These are phyloP conservation scores for Amblyopsis hoosieri DNA, from an alignment of 2,797 vertebrate species.

Conservation along the genomic window DNA sequence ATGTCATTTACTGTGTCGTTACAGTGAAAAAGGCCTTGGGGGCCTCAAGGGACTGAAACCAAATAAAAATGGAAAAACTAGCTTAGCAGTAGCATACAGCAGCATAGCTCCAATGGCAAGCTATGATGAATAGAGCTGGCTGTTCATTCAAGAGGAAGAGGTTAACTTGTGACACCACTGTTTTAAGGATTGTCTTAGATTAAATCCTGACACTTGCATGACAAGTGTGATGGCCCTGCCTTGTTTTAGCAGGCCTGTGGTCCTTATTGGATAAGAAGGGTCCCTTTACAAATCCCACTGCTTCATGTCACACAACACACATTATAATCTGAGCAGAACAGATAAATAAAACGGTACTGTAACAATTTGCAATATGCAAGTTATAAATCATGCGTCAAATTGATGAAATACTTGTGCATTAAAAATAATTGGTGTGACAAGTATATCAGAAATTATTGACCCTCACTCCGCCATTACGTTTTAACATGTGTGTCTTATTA, in stretches of 20 bases:
- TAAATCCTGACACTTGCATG: slow-evolving; percentile 18
- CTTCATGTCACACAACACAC: slow-evolving; percentile 21
- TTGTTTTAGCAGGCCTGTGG: too few relatives aligned
- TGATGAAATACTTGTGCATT: slow-evolving; percentile 59
- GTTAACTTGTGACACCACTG: slow-evolving; percentile 3
- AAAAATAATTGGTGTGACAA: slow-evolving; percentile 59
- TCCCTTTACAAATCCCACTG: neutral
- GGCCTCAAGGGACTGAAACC: slow-evolving; percentile 28
- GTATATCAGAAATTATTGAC: slow-evolving; percentile 56
- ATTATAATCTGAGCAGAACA: slow-evolving; percentile 28
- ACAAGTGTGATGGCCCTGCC: neutral
- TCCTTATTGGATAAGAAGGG: too few relatives aligned
- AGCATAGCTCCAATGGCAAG: slow-evolving; percentile 5
- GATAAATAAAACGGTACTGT: slow-evolving; percentile 40
- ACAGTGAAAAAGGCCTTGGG: slow-evolving; percentile 27
- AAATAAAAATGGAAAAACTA: slow-evolving; percentile 30
- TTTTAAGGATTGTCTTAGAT: slow-evolving; percentile 13
- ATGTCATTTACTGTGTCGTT: slow-evolving; percentile 39
- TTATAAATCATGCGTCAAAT: slow-evolving; percentile 56
- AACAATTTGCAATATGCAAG: slow-evolving; percentile 35
- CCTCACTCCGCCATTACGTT: slow-evolving; percentile 45
- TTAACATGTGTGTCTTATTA: slow-evolving; percentile 56
- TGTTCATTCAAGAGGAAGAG: slow-evolving; percentile 15
- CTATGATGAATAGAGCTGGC: slow-evolving; percentile 25
- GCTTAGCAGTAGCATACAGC: slow-evolving; percentile 1